These are phyloP conservation scores for Petrocephalus schoutedeni DNA, from an alignment of 2,797 vertebrate species.

Conservation along the genomic window DNA sequence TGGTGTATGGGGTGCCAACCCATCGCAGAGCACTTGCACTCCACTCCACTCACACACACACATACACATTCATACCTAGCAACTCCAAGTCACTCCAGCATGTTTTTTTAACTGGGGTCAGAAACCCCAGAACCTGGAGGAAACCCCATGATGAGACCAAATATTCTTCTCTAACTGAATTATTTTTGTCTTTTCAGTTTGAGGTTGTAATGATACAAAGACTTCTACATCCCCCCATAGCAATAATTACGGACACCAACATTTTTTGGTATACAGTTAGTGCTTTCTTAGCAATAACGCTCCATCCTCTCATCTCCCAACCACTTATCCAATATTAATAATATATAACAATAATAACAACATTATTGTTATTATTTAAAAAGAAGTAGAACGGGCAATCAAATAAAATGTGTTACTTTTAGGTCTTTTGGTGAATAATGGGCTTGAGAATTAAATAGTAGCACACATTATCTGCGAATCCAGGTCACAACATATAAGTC, in stretches of 20 bases:
- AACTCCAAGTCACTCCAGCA: not conserved
- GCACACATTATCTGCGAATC: not conserved
- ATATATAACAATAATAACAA: too few relatives aligned
- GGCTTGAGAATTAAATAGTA: not conserved
- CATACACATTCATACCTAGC: too few relatives aligned
- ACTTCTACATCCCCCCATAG: not conserved
- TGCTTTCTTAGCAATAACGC: not conserved
- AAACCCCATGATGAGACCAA: not conserved
- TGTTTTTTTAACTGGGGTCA: not conserved
- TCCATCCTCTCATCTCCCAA: not conserved
- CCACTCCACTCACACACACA: not conserved
- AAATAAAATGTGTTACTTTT: not conserved
- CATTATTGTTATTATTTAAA: too few relatives aligned
- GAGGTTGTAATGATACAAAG: not conserved
- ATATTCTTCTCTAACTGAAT: not conserved
- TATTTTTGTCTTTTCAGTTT: not conserved
- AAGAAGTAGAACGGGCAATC: not conserved
- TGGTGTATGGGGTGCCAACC: not conserved
- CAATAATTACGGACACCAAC: not conserved
- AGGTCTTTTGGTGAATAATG: not conserved
- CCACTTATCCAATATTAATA: not conserved
- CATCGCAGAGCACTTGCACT: not conserved
- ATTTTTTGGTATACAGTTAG: not conserved
- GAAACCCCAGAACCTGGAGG: not conserved
- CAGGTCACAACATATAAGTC: not conserved